phyloP scores from a whole-genome alignment of 2,797 vertebrate genomes.

The Rhinella marina region DNA sequence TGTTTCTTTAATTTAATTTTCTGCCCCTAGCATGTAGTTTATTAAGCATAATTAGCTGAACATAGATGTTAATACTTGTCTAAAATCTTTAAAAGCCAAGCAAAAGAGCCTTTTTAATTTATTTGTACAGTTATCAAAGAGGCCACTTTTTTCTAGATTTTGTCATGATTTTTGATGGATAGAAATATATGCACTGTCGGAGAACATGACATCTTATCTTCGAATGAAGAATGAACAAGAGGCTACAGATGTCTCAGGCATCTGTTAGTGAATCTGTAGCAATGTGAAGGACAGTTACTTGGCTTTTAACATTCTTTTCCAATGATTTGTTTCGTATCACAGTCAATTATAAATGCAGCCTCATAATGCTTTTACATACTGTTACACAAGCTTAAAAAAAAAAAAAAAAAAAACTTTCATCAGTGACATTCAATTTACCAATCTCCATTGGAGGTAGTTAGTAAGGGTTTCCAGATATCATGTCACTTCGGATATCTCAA shows the following conservation, averaged over 20 bases:
- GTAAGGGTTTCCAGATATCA: not conserved
- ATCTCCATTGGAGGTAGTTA: no score
- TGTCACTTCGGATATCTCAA: not conserved
- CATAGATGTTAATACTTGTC: no score
- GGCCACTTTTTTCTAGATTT: not conserved
- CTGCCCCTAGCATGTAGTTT: no score
- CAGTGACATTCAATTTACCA: not conserved
- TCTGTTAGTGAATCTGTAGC: constrained; percentile 39
- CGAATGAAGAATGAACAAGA: constrained; percentile 36
- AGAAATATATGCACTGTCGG: constrained; percentile 28
- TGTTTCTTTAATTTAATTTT: no score
- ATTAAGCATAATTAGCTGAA: no score
- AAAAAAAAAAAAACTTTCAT: not conserved
- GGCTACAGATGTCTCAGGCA: constrained; percentile 45
- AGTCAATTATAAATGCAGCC: constrained; percentile 11
- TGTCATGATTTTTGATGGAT: not conserved
- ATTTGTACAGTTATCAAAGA: constrained; percentile 8
- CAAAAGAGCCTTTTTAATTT: not conserved
- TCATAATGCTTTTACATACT: not conserved
- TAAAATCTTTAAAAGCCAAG: no score
- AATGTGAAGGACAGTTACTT: constrained; percentile 28
- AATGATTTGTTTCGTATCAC: constrained; percentile 11
- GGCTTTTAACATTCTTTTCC: constrained; percentile 21
- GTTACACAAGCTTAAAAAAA: not conserved
- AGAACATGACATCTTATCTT: constrained; percentile 20